phyloP scores from a whole-genome alignment of 2,113 vertebrate species.

The Labeo catla region DNA sequence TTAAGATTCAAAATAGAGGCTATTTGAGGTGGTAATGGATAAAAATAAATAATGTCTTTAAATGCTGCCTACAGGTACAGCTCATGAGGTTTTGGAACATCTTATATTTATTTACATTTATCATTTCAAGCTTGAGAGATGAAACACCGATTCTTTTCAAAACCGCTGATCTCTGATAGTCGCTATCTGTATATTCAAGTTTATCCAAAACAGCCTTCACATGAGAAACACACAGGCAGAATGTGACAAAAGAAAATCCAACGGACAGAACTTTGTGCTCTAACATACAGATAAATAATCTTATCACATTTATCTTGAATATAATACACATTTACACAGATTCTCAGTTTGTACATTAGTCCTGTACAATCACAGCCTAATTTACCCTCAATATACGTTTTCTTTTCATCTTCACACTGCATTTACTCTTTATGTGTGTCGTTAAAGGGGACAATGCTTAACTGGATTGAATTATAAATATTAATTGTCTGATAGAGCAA shows the following conservation, averaged over 20 bases:
- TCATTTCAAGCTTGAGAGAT: not conserved
- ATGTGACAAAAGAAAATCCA: not conserved
- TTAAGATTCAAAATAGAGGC: slow-evolving; percentile 6
- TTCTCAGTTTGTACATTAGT: slow-evolving; percentile 26
- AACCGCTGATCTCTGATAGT: not conserved
- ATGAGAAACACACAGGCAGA: not conserved
- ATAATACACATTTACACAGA: slow-evolving; percentile 12
- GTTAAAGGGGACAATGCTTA: not conserved
- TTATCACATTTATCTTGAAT: slow-evolving; percentile 2
- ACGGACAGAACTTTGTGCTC: not conserved
- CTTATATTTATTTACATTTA: slow-evolving; percentile 8
- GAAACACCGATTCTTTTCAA: not conserved
- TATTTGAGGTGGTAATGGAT: slow-evolving; percentile 13
- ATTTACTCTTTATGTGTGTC: not conserved
- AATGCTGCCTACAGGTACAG: not conserved
- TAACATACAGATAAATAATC: slow-evolving; percentile 12
- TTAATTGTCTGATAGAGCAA: not conserved
- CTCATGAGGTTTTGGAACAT: slow-evolving; percentile 10
- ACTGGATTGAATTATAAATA: not conserved
- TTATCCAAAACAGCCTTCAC: not conserved
- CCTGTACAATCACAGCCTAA: not conserved
- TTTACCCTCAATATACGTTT: not conserved
- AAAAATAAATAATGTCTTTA: not conserved
- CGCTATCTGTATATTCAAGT: not conserved
- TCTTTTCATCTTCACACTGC: not conserved